phyloP scores from a whole-genome alignment of 2,113 vertebrate species.

The Clarias macrocephalus region DNA sequence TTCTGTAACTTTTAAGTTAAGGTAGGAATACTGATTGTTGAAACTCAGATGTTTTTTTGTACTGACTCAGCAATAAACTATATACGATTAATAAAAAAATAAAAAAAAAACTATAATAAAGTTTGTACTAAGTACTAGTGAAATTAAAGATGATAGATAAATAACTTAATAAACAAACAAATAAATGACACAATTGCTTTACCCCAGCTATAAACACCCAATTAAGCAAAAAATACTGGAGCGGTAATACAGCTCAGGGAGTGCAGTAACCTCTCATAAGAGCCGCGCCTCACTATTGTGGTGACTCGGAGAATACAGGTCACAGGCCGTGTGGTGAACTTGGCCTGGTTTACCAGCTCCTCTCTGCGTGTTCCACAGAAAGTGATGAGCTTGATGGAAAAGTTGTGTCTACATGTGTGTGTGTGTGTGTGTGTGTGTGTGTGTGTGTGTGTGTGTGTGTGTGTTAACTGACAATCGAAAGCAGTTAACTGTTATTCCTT shows the following conservation, averaged over 20 bases:
- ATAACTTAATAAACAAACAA: background rate
- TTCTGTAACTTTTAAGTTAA: no score
- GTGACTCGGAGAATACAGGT: constrained; percentile 26
- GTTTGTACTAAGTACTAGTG: no score
- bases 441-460: constrained; percentile 34
- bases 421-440: constrained; percentile 40
- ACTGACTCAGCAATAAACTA: no score
- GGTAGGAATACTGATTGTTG: no score
- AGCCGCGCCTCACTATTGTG: constrained; percentile 1
- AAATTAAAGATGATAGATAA: background rate
- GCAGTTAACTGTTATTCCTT: constrained; percentile 40
- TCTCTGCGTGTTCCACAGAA: constrained; percentile 45
- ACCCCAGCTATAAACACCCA: no score
- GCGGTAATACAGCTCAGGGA: background rate
- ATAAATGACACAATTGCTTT: background rate
- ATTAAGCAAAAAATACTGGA: background rate
- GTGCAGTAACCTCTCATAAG: background rate
- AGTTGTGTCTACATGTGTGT: constrained; percentile 29
- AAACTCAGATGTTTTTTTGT: no score
- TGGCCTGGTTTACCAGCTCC: constrained; percentile 40
- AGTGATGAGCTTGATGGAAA: constrained; percentile 54
- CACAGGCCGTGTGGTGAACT: constrained; percentile 17
- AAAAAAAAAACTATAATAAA: no score
- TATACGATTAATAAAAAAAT: no score
- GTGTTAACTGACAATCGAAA: constrained; percentile 30